Evolutionary conservation across 2,888 invertebrate genomes (phyloP).

Genomic region (Epicampocera succincta): DNA sequence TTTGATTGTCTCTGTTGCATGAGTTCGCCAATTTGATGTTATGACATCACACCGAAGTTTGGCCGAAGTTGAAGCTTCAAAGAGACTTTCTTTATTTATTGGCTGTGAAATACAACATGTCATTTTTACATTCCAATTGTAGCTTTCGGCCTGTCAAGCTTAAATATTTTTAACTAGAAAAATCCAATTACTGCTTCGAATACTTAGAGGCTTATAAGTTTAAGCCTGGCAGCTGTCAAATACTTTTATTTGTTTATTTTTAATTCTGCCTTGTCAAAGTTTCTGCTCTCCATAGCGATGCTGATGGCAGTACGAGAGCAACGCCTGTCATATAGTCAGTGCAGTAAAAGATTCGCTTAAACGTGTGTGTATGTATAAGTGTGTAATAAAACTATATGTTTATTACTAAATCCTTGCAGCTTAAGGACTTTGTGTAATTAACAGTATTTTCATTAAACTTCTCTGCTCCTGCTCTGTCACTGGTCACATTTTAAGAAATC

Average conservation of each 20-base stretch:
- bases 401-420: constrained; percentile 54
- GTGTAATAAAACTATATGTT: background rate
- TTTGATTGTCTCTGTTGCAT: too few species aligned
- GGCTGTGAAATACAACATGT: too few species aligned
- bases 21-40: too few species aligned
- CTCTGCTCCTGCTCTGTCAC: background rate
- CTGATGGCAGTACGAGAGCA: background rate
- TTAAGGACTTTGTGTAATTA: constrained; percentile 71
- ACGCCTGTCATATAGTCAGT: background rate
- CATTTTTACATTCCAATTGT: background rate
- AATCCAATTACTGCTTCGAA: constrained; percentile 26
- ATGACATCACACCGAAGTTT: too few species aligned
- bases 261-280: background rate
- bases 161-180: background rate
- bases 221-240: constrained; percentile 51
- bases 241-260: constrained; percentile 40
- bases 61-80: too few species aligned
- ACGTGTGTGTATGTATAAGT: background rate
- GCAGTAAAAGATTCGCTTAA: constrained; percentile 4
- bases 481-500: background rate
- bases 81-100: too few species aligned
- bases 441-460: constrained; percentile 70
- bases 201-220: constrained; percentile 36
- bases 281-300: background rate
- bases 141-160: background rate